Base-by-base conservation (phyloP, 37 sponge, comb jelly and placozoan genomes). In the Eunapius fragilis region DNA sequence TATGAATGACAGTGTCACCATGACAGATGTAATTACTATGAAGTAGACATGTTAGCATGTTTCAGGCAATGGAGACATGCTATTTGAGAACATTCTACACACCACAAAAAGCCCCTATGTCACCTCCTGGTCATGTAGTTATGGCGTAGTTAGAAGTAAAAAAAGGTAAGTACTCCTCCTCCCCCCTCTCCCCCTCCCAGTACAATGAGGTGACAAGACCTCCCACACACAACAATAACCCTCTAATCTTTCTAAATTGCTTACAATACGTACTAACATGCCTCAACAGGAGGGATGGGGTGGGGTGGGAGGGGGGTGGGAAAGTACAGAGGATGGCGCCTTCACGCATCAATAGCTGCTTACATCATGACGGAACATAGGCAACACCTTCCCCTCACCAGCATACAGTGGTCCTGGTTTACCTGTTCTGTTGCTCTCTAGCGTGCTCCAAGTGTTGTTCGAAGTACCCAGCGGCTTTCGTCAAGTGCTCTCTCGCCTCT, bases 381-480 rank as follows among this genome's bases (percentile, higher is more conserved):
- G 47, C 47, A 4, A 45, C 47, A 11, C 47, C 47, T 9, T 45
- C 47, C 47, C n/a, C n/a, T n/a, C n/a, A 45, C 47, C 47, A 45
- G 47, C 47, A 11, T 4, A 4, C 4, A 45, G 47, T 45, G 47
- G 9, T 9, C 9, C 47, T 45, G 4, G 58, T 81, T 76, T 45
- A 94, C 89, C 71, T 91, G 75, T 88, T 84, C 10, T 87, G 67
- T 27, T 75, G 86, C 33, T 92, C 89, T 34, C 81, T 47, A 24
- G 90, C 80, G 82, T 88, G 82, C 13, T 91, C 90, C 70, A 93
- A 37, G 38, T 96, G 91, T 37, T 85, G 85, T 83, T 83, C 78
- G 30, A 96, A 85, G 72, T 88, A 90, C 41, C 81, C 75, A 27
- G 85, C 89, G 37, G 89, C 93, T 35, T 83, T 84, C 48, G 80